Evolutionary conservation across 53 echinoderm and acorn worm genomes (phyloP), one percentile per base, ranked within the genome.

Genomic region (Astropecten irregularis): DNA sequence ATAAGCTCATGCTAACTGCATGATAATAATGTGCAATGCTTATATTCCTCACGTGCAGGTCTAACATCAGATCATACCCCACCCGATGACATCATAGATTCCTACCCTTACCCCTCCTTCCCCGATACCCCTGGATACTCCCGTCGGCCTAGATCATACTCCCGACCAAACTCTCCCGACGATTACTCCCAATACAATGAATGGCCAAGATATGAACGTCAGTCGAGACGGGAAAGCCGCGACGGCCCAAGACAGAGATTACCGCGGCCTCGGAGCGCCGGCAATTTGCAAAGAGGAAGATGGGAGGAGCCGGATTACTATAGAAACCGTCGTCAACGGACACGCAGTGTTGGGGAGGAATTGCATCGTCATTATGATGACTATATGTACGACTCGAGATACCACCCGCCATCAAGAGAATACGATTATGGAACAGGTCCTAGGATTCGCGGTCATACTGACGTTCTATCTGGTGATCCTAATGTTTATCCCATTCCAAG

Each of bases 401-500:
- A 28, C 35, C 61, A 47, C 33, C 79, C 32, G 9, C n/a, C n/a
- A n/a, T 44, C 79, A 3, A 79, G 46, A 62, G 79, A 60, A 6
- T 79, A 61, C 33, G 27, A 61, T 47, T 79, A 79, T 18, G 79
- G 79, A 28, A 79, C 79, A 3, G 79, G 79, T 15, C 79, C 79
- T 18, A 42, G 79, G 34, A 60, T 79, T 22, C 79, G 33, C 32
- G 22, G 79, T 11, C 79, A 32, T 31, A 79, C 61, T 4, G 62
- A 79, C 35, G 79, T 79, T 19, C 18, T 60, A 0, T 33, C 79
- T 19, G 79, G 79, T 7, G 62, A 79, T 44, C 79, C 79, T 29
- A 79, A 79, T 48, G 79, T 79, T 46, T 79, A 79, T 62, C 79
- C 79, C 22, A 79, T 79, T 40, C 79, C 79, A 31, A 2, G 62